Evolutionary conservation across 2,113 vertebrate genomes (phyloP).

Genomic region (Ammospiza nelsoni): DNA sequence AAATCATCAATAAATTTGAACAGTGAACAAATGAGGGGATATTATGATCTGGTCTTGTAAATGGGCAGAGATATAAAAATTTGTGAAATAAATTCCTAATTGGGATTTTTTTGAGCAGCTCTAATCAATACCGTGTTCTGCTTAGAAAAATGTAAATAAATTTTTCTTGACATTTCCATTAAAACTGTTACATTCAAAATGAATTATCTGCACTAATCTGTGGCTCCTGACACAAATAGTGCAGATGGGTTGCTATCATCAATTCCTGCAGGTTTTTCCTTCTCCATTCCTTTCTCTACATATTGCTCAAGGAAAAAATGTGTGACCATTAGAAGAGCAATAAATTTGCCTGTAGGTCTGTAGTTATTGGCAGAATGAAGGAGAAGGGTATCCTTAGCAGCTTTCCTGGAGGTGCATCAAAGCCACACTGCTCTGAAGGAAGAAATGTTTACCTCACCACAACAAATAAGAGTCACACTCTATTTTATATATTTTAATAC

Average conservation of each 20-base stretch:
- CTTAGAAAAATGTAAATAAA: slow-evolving; percentile 22
- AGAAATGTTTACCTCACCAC: slow-evolving; percentile 42
- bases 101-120: not conserved
- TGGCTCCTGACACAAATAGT: not conserved
- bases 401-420: not conserved
- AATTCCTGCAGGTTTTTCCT: slow-evolving; percentile 2
- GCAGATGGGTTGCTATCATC: not conserved
- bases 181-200: slow-evolving; percentile 1
- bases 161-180: slow-evolving; percentile 49
- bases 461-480: not conserved
- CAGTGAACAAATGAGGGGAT: not conserved
- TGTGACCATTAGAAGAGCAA: not conserved
- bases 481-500: slow-evolving; percentile 13
- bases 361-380: not conserved
- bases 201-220: slow-evolving; percentile 10
- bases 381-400: not conserved
- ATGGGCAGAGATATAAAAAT: slow-evolving; percentile 23
- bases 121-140: not conserved
- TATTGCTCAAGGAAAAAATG: slow-evolving; percentile 7
- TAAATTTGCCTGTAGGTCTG: slow-evolving; percentile 4
- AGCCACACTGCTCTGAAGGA: not conserved
- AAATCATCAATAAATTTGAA: slow-evolving; percentile 27
- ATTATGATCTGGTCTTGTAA: slow-evolving; percentile 6
- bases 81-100: slow-evolving; percentile 55
- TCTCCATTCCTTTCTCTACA: slow-evolving; percentile 15